Conservation (phyloP, 2,797 vertebrate species). For the Neostethus bicornis region DNA sequence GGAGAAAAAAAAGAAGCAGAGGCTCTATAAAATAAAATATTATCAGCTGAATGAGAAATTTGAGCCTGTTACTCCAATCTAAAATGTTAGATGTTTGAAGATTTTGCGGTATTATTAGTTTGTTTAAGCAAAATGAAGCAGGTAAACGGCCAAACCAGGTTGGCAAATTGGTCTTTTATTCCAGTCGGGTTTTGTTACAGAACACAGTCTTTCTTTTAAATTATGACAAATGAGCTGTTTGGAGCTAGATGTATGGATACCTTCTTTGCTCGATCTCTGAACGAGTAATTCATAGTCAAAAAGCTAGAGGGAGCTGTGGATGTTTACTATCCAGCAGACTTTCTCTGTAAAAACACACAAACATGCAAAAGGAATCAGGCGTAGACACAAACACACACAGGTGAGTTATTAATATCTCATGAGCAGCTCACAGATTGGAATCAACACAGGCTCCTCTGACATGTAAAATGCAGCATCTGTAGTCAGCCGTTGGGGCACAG, state of each 20-base stretch:
- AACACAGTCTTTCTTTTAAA: slow-evolving; percentile 46
- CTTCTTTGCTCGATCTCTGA: slow-evolving; percentile 16
- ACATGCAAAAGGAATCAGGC: slow-evolving; percentile 20
- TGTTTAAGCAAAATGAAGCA: slow-evolving; percentile 30
- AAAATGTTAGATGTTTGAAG: slow-evolving; percentile 22
- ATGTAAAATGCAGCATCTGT: slow-evolving; percentile 46
- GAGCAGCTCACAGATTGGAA: slow-evolving; percentile 58
- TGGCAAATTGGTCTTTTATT: slow-evolving; percentile 34
- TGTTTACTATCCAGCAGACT: slow-evolving; percentile 41
- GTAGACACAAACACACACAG: slow-evolving; percentile 51
- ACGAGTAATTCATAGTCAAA: slow-evolving; percentile 34
- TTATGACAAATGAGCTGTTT: slow-evolving; percentile 63
- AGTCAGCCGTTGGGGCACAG: slow-evolving; percentile 46
- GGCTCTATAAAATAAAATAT: slow-evolving; percentile 6
- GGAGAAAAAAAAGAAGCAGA: not conserved
- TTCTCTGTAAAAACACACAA: slow-evolving; percentile 13
- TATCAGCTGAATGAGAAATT: slow-evolving; percentile 1
- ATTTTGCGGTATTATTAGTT: slow-evolving; percentile 23
- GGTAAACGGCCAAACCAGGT: slow-evolving; percentile 15
- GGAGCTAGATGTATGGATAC: slow-evolving; percentile 27
- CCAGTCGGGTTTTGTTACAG: slow-evolving; percentile 11
- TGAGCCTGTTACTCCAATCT: slow-evolving; percentile 1
- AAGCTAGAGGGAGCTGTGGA: slow-evolving; percentile 77
- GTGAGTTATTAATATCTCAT: slow-evolving; percentile 74
- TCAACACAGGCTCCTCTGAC: slow-evolving; percentile 46